phyloP scores from a whole-genome alignment of 2,113 vertebrate genomes.

The Canis aureus region DNA sequence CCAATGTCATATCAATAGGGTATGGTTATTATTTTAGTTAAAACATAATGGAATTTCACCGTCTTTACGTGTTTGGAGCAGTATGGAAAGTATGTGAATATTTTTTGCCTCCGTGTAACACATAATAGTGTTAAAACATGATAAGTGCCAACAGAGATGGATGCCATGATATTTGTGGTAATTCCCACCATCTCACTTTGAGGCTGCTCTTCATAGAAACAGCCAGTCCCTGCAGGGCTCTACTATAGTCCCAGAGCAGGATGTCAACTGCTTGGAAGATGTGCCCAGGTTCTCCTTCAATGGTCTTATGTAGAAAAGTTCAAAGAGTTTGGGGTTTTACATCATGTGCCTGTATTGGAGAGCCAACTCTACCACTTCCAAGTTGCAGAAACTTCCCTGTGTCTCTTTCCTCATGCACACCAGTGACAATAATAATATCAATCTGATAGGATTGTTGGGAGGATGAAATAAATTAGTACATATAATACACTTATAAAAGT shows the following conservation, averaged over 20 bases:
- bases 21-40: background rate
- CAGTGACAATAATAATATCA: too few relatives aligned
- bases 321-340: background rate
- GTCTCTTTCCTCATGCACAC: background rate
- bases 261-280: background rate
- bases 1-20: background rate
- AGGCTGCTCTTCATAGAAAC: background rate
- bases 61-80: background rate
- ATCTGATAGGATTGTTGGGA: background rate
- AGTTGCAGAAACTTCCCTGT: background rate
- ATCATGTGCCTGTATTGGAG: background rate
- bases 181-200: background rate
- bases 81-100: background rate
- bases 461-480: background rate
- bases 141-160: fast-evolving
- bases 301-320: background rate
- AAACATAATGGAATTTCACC: background rate
- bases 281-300: background rate
- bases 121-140: background rate
- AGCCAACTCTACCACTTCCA: background rate
- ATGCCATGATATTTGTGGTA: too few relatives aligned
- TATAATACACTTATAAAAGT: background rate
- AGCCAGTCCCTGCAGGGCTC: background rate
- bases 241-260: background rate
- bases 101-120: background rate